These are phyloP conservation scores for Caracal caracal DNA, from an alignment of 2,113 vertebrate genomes.

Conservation along the genomic window DNA sequence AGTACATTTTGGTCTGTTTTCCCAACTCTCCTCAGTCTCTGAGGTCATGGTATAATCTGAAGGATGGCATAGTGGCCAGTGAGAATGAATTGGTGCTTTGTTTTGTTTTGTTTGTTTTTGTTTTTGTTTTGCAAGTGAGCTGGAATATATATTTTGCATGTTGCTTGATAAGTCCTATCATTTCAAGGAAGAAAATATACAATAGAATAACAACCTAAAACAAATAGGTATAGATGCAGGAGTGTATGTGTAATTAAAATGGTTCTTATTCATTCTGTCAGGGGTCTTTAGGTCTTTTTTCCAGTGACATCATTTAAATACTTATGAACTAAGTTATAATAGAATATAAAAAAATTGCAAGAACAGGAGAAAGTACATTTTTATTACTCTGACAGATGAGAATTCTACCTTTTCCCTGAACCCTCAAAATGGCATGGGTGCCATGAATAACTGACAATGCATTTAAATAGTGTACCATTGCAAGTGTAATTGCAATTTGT, in stretches of 20 bases:
- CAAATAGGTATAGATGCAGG: not conserved
- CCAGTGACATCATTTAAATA: constrained; percentile 71
- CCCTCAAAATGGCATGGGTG: constrained; percentile 51
- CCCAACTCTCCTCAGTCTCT: not conserved
- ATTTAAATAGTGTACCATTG: constrained; percentile 81
- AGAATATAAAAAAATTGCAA: constrained; percentile 53
- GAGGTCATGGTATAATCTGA: constrained; percentile 30
- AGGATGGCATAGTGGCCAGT: not conserved
- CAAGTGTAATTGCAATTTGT: constrained; percentile 87
- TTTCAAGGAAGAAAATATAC: not conserved
- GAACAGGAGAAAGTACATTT: constrained; percentile 55
- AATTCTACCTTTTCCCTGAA: constrained; percentile 61
- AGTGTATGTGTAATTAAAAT: constrained; percentile 55
- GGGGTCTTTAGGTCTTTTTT: constrained; percentile 25
- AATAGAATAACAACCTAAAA: not conserved
- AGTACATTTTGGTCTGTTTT: constrained; percentile 47
- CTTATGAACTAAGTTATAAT: constrained; percentile 70
- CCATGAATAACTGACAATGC: constrained; percentile 78
- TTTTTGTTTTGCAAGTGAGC: constrained; percentile 26
- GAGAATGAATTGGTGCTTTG: not conserved
- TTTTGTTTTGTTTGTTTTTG: too few relatives aligned
- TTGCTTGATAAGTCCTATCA: not conserved
- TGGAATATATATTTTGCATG: not conserved
- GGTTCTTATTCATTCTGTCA: constrained; percentile 65
- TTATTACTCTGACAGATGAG: constrained; percentile 61